Conservation (phyloP, 2,113 vertebrate species). For the Amblyopsis rosae region DNA sequence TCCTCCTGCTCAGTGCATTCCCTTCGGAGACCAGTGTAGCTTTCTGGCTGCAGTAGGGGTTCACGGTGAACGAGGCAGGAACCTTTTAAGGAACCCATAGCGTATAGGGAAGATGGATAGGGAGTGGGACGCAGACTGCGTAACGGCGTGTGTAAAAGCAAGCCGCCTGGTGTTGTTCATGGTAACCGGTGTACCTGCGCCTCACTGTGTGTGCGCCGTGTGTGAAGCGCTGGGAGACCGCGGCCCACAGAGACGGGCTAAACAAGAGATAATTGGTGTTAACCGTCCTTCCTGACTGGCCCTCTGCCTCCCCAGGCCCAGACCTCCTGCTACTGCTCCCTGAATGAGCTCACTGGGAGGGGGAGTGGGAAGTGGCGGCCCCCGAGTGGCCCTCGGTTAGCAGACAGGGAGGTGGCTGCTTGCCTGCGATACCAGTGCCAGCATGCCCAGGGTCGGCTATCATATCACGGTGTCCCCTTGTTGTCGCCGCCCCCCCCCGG, state of each 20-base stretch:
- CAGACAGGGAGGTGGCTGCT: conserved; percentile 61
- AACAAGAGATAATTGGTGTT: conserved; percentile 35
- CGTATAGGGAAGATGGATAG: conserved; percentile 54
- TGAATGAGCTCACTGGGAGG: conserved; percentile 53
- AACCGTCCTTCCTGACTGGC: conserved; percentile 41
- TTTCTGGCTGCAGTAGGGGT: conserved; percentile 55
- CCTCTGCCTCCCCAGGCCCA: conserved; percentile 18
- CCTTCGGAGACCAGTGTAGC: conserved; percentile 21
- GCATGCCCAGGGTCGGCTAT: conserved; percentile 50
- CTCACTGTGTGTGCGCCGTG: conserved; percentile 19
- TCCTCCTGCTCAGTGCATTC: conserved; percentile 34
- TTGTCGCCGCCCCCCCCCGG: conserved; percentile 67
- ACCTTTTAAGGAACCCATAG: conserved; percentile 39
- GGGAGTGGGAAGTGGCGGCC: conserved; percentile 46
- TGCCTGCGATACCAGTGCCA: conserved; percentile 51
- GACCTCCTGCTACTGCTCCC: conserved; percentile 3
- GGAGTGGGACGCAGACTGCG: conserved; percentile 22
- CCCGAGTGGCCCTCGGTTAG: too few species aligned
- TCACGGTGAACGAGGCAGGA: conserved; percentile 50
- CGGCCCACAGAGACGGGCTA: conserved; percentile 37
- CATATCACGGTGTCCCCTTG: conserved; percentile 68
- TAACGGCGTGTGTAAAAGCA: conserved; percentile 42
- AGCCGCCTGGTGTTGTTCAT: conserved; percentile 27
- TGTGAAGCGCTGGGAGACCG: conserved; percentile 14
- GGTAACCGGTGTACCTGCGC: conserved; percentile 20